phyloP scores from a whole-genome alignment of 2,113 vertebrate genomes.

The Anser cygnoides region DNA sequence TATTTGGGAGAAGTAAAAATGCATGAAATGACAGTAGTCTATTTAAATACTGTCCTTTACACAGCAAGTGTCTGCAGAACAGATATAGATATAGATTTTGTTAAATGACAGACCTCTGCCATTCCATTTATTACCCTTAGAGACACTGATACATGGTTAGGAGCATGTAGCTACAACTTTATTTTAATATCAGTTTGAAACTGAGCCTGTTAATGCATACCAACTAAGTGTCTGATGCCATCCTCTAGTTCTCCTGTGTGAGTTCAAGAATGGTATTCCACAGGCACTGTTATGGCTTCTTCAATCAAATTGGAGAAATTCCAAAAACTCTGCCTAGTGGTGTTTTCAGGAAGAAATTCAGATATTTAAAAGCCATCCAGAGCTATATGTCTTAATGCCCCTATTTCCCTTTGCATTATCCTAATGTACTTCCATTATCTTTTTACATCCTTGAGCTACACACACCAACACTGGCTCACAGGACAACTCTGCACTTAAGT shows the following conservation, averaged over 20 bases:
- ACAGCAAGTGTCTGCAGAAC: not conserved
- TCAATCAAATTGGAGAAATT: not conserved
- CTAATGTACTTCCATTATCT: not conserved
- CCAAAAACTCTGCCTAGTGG: not conserved
- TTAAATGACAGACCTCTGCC: not conserved
- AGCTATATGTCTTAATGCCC: not conserved
- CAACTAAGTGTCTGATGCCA: not conserved
- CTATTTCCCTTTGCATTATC: not conserved
- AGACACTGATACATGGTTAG: not conserved
- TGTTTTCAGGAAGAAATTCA: not conserved
- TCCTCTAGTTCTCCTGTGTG: not conserved
- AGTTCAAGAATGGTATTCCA: not conserved
- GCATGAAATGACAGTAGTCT: not conserved
- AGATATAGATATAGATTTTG: not conserved
- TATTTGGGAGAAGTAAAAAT: not conserved
- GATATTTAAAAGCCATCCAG: not conserved
- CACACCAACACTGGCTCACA: not conserved
- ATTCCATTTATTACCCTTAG: not conserved
- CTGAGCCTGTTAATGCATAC: not conserved
- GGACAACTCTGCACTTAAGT: not conserved
- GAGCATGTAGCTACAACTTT: not conserved
- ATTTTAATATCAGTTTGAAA: constrained; percentile 6
- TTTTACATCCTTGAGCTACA: not conserved
- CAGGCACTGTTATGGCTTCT: not conserved
- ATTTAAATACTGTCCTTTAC: not conserved